Percentiles rank a stretch among this genome's conserved stretches.
Conservation (phyloP, 2,888 invertebrate genomes). For the Plebejus argus region DNA sequence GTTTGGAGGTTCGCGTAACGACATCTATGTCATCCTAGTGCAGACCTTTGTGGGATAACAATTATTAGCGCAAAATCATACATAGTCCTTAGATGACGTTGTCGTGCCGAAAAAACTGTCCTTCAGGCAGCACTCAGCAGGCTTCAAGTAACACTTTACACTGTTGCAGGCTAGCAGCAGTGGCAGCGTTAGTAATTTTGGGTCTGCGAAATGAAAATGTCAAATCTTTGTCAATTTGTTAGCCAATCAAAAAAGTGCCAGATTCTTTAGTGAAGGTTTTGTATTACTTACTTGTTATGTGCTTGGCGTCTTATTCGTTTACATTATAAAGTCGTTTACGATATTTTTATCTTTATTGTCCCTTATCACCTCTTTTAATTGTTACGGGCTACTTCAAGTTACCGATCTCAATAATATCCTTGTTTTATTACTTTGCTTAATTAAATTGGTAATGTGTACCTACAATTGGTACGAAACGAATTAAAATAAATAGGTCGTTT, state of each 20-base stretch:
- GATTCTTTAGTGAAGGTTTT: neutral
- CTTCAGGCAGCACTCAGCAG: too few relatives aligned
- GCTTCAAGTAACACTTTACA: too few relatives aligned
- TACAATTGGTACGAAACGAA: slow-evolving; percentile 6
- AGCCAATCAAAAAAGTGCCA: too few relatives aligned
- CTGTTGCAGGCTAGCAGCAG: too few relatives aligned
- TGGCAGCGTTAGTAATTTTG: too few relatives aligned
- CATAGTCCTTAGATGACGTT: too few relatives aligned
- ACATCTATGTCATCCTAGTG: too few relatives aligned
- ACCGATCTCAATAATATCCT: slow-evolving; percentile 5
- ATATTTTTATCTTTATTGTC: slow-evolving; percentile 11
- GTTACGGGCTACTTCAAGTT: slow-evolving; percentile 1
- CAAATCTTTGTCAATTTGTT: neutral
- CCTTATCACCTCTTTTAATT: slow-evolving; percentile 25
- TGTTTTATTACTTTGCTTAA: slow-evolving; percentile 18
- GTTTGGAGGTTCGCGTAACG: too few relatives aligned
- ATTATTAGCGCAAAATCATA: too few relatives aligned
- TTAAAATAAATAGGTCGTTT: slow-evolving; percentile 19
- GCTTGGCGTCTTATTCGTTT: neutral
- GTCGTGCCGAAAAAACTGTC: too few relatives aligned
- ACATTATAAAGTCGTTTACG: neutral
- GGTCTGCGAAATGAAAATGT: too few relatives aligned
- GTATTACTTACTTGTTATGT: neutral
- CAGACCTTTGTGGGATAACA: too few relatives aligned
- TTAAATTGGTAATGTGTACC: slow-evolving; percentile 6